A percentile compares a stretch with the other conserved stretches of the same genome.
Conservation (phyloP, 2,888 invertebrate species). For the Diachrysia chrysitis region DNA sequence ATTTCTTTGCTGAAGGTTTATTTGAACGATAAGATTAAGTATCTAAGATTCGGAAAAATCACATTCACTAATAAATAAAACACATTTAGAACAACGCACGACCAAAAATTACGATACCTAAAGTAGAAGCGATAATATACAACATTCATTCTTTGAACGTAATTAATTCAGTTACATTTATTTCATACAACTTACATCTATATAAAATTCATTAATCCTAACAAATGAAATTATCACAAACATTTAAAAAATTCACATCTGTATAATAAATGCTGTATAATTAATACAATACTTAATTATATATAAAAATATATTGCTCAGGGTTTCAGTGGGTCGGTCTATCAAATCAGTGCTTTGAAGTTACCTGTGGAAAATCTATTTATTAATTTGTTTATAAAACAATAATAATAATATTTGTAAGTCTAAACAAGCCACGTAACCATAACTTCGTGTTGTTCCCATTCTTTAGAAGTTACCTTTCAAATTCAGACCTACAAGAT, state of each 20-base stretch:
- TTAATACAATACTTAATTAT: slow-evolving; percentile 85
- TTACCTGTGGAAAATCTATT: slow-evolving; percentile 66
- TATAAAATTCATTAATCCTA: slow-evolving; percentile 76
- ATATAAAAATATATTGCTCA: slow-evolving; percentile 89
- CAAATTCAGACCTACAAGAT: slow-evolving; percentile 34
- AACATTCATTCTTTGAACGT: slow-evolving; percentile 74
- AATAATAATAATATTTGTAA: slow-evolving; percentile 56
- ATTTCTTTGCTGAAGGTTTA: slow-evolving; percentile 44
- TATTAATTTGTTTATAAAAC: slow-evolving; percentile 50
- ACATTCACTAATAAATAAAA: slow-evolving; percentile 79
- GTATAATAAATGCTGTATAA: slow-evolving; percentile 85
- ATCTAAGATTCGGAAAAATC: slow-evolving; percentile 80
- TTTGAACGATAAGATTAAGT: slow-evolving; percentile 58
- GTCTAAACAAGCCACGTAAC: slow-evolving; percentile 56
- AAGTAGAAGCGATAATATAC: slow-evolving; percentile 81
- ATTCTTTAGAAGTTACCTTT: slow-evolving; percentile 50
- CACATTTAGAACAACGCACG: slow-evolving; percentile 78
- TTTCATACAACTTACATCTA: slow-evolving; percentile 67
- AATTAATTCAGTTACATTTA: slow-evolving; percentile 59
- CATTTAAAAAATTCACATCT: slow-evolving; percentile 80
- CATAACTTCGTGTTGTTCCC: slow-evolving; percentile 61
- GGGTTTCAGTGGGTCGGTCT: slow-evolving; percentile 86
- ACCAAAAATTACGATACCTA: slow-evolving; percentile 82
- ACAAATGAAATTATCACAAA: slow-evolving; percentile 82
- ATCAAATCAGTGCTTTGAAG: slow-evolving; percentile 83